Evolutionary conservation across 1,140 invertebrate species (phyloP).

Genomic region (Penaeus japonicus): DNA sequence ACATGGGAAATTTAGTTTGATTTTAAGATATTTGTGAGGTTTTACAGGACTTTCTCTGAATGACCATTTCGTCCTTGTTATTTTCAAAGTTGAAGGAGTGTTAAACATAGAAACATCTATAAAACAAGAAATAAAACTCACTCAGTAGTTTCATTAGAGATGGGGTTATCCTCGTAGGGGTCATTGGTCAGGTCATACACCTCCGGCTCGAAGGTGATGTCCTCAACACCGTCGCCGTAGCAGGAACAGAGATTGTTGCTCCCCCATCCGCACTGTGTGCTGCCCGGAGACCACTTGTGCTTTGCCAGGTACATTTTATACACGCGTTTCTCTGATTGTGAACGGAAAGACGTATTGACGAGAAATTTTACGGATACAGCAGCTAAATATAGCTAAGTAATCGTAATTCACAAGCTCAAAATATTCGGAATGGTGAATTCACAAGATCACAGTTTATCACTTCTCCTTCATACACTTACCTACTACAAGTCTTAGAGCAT

Average conservation of each 20-base stretch:
- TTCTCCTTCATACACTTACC: background rate
- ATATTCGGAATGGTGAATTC: too few relatives aligned
- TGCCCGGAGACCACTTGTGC: slow-evolving; percentile 23
- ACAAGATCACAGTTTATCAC: too few relatives aligned
- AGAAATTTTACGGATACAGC: too few relatives aligned
- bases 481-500: slow-evolving; percentile 14
- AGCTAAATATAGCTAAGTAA: too few relatives aligned
- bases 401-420: too few relatives aligned
- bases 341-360: too few relatives aligned
- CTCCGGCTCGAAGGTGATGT: background rate
- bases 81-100: background rate
- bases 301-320: slow-evolving; percentile 31
- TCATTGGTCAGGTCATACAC: background rate
- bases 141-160: background rate
- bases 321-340: background rate
- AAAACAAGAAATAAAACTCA: background rate
- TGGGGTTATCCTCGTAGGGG: slow-evolving; percentile 18
- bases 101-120: background rate
- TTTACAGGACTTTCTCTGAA: too few relatives aligned
- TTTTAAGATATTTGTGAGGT: too few relatives aligned
- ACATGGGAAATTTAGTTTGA: background rate
- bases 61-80: too few relatives aligned
- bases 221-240: background rate
- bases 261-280: background rate
- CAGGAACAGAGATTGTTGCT: background rate